Conservation (phyloP, 1,140 invertebrate genomes). For the Hestina assimilis region DNA sequence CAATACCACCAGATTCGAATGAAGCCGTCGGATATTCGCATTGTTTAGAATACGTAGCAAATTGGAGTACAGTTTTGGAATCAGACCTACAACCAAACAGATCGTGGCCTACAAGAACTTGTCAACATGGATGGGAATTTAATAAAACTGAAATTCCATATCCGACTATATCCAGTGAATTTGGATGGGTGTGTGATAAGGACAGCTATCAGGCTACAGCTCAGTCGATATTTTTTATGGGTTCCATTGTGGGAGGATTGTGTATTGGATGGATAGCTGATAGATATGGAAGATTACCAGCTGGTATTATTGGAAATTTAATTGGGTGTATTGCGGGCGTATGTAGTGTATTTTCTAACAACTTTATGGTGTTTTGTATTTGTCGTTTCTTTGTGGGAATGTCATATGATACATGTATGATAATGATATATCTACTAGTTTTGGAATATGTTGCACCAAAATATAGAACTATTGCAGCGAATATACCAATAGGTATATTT, state of each 20-base stretch:
- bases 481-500: slow-evolving; percentile 81
- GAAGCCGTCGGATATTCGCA: slow-evolving; percentile 53
- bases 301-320: slow-evolving; percentile 81
- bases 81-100: slow-evolving; percentile 32
- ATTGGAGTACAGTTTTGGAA: slow-evolving; percentile 53
- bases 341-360: slow-evolving; percentile 80
- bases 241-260: slow-evolving; percentile 84
- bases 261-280: slow-evolving; percentile 84
- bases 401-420: slow-evolving; percentile 89
- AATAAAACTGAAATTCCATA: slow-evolving; percentile 75
- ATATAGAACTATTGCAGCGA: slow-evolving; percentile 80
- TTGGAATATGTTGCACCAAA: slow-evolving; percentile 82
- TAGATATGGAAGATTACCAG: slow-evolving; percentile 81
- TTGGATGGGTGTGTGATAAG: slow-evolving; percentile 83
- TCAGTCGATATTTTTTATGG: slow-evolving; percentile 82
- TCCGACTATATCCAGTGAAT: slow-evolving; percentile 58
- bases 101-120: slow-evolving; percentile 57
- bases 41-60: slow-evolving; percentile 46
- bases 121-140: slow-evolving; percentile 80
- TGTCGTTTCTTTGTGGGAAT: slow-evolving; percentile 83
- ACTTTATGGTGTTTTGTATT: slow-evolving; percentile 80
- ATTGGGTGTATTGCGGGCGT: slow-evolving; percentile 82
- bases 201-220: slow-evolving; percentile 82
- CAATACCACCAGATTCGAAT: slow-evolving; percentile 45
- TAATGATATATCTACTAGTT: slow-evolving; percentile 81